Percentiles rank a stretch among this genome's conserved stretches.
These are phyloP conservation scores for Drosophila mimetica DNA, from an alignment of 2,888 invertebrate species.

Conservation along the genomic window DNA sequence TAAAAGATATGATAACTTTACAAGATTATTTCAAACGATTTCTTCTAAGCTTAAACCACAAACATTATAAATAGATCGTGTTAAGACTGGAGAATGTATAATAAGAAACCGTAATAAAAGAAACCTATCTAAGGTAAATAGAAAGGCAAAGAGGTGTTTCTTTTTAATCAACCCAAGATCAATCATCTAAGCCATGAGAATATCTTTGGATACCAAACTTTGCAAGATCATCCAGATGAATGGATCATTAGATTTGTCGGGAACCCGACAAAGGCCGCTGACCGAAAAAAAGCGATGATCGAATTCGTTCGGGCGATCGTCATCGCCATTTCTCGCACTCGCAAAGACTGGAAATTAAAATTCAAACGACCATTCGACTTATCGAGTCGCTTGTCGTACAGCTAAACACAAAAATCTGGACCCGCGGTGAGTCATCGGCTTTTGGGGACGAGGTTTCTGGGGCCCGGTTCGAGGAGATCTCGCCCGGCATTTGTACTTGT, in stretches of 20 bases:
- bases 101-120: neutral
- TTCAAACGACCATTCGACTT: conserved; percentile 11
- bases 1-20: no score
- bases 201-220: conserved; percentile 3
- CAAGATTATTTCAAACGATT: no score
- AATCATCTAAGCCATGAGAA: neutral
- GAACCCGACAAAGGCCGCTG: conserved; percentile 24
- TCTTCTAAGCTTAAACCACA: no score
- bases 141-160: neutral
- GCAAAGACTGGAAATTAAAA: conserved; percentile 18
- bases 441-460: conserved; percentile 18
- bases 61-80: no score
- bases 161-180: neutral
- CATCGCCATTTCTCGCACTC: conserved; percentile 19
- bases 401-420: conserved; percentile 18
- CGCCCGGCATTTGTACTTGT: conserved; percentile 11
- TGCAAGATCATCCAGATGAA: conserved; percentile 3
- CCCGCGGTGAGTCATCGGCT: conserved; percentile 32
- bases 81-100: no score
- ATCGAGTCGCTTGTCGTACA: neutral
- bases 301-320: conserved; percentile 19
- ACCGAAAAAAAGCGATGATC: conserved; percentile 32
- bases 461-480: conserved; percentile 17
- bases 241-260: conserved; percentile 4
- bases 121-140: neutral